Conservation (phyloP, 2,113 vertebrate species). For the Ibidorhyncha struthersii region DNA sequence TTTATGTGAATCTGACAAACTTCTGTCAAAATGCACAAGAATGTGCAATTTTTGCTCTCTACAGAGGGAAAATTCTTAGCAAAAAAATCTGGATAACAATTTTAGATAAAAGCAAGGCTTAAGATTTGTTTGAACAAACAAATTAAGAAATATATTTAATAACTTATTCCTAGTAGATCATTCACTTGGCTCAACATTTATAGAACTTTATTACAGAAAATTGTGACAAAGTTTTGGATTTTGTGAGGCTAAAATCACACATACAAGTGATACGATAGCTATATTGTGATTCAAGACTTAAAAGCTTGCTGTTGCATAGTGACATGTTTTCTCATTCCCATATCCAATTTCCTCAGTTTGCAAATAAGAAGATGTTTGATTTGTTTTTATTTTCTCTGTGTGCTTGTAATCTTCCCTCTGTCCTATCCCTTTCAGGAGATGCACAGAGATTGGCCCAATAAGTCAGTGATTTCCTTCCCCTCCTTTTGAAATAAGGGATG, state of each 20-base stretch:
- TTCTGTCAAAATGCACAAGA: not conserved
- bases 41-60: not conserved
- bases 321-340: not conserved
- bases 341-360: not conserved
- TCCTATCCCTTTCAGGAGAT: not conserved
- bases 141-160: not conserved
- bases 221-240: not conserved
- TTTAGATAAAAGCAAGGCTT: not conserved
- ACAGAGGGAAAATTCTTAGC: not conserved
- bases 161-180: not conserved
- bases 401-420: not conserved
- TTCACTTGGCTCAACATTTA: not conserved
- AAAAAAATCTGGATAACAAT: not conserved
- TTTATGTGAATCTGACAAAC: not conserved
- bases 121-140: not conserved
- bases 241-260: not conserved
- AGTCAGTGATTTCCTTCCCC: not conserved
- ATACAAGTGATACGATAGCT: not conserved
- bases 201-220: not conserved
- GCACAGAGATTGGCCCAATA: not conserved
- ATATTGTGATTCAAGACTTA: not conserved
- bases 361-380: not conserved
- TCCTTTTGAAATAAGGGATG: not conserved
- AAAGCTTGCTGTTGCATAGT: not conserved
- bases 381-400: not conserved